Percentiles rank a stretch among this genome's conserved stretches.
Conservation (phyloP, 2,797 vertebrate species). For the Lophotriccus pileatus region DNA sequence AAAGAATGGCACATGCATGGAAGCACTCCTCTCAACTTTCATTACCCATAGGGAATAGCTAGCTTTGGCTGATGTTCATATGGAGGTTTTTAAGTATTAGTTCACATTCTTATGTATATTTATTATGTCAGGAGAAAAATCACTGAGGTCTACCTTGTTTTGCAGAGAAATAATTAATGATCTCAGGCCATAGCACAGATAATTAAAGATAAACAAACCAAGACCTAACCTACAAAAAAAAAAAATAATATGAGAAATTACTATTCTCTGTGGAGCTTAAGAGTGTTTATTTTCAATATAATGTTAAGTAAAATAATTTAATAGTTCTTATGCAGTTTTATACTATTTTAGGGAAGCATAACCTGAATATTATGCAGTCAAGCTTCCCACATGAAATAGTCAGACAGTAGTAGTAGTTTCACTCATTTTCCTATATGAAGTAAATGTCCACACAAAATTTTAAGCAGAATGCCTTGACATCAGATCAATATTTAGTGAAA, state of each 20-base stretch:
- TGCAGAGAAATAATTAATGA: conserved; percentile 19
- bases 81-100: neutral
- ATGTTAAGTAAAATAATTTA: neutral
- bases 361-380: neutral
- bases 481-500: neutral
- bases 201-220: conserved; percentile 27
- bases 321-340: neutral
- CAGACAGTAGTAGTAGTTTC: neutral
- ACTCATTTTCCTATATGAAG: neutral
- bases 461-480: neutral
- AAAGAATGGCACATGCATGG: neutral
- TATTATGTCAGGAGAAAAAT: neutral
- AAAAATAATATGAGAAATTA: neutral
- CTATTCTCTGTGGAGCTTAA: neutral
- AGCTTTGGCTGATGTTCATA: neutral
- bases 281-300: neutral
- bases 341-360: neutral
- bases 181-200: neutral
- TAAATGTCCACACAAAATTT: neutral
- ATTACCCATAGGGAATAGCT: neutral
- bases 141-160: neutral
- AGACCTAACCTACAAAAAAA: neutral
- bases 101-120: neutral
- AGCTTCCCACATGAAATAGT: neutral
- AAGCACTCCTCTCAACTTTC: neutral